Evolutionary conservation across 2,797 vertebrate genomes (phyloP), one percentile per base, ranked within the genome.

Genomic region (Sylvilagus floridanus): DNA sequence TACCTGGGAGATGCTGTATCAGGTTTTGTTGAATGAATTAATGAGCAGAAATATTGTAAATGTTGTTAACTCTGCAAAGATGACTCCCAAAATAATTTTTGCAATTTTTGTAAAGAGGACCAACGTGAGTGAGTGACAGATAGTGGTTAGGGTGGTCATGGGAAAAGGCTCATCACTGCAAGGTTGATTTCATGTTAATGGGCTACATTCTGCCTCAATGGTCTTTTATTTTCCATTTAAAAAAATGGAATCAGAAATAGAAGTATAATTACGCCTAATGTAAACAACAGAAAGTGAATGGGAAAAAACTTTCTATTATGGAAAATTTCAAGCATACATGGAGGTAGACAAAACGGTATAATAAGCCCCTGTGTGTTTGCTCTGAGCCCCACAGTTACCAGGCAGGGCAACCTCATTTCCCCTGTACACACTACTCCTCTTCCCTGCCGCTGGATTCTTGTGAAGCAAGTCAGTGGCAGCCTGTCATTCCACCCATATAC

Each of bases 201-300:
- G 37, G 30, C 17, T 72, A 30, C 30, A 52, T 66, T 30, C 4
- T 21, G 3, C 63, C 26, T 5, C 24, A 83, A 11, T 22, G 9
- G 73, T 21, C 4, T 89, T 96, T 84, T 71, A 26, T 54, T 77
- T 88, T 84, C 35, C 32, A n/a, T 83, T 84, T 69, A 28, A 82
- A 66, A 76, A 77, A 82, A 42, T 63, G 26, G 42, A 94, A 47
- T 77, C 76, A 47, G 10, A 91, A 79, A 71, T 4, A 2, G 65
- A 52, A 57, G 9, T 72, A 71, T 22, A 65, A 79, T 72, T 79
- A 62, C 75, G 32, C 7, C 60, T 75, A 62, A 72, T 60, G 30
- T 76, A 14, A 63, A 78, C 50, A 72, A 11, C 5, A 71, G 19
- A 69, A 87, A 86, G n/a, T n/a, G 11, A 69, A 90, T 24, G 63